Conservation (phyloP, 2,113 vertebrate genomes). For the Gambusia affinis region DNA sequence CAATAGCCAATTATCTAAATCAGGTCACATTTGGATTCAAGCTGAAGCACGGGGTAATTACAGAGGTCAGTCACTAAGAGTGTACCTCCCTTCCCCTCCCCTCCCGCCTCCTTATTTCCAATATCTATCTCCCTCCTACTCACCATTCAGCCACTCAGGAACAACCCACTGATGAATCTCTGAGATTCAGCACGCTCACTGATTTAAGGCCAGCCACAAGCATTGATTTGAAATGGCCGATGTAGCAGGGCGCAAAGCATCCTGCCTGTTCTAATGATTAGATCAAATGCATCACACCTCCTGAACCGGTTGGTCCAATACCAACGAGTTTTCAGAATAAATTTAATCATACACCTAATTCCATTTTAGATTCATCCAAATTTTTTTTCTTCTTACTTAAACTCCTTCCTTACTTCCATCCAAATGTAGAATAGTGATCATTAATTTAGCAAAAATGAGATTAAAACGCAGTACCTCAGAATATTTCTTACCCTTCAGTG, state of each 20-base stretch:
- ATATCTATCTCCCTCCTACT: slow-evolving; percentile 43
- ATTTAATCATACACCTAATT: slow-evolving; percentile 65
- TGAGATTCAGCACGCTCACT: slow-evolving; percentile 78
- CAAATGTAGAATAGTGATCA: slow-evolving; percentile 35
- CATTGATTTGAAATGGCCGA: slow-evolving; percentile 80
- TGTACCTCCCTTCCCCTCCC: slow-evolving; percentile 45
- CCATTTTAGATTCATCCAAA: slow-evolving; percentile 35
- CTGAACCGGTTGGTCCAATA: slow-evolving; percentile 48
- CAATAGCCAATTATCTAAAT: slow-evolving; percentile 79
- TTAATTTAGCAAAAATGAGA: slow-evolving; percentile 22
- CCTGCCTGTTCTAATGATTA: slow-evolving; percentile 73
- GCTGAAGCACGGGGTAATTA: slow-evolving; percentile 77
- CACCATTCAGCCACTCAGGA: slow-evolving; percentile 57
- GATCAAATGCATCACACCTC: slow-evolving; percentile 78
- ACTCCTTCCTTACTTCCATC: slow-evolving; percentile 28
- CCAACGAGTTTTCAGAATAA: slow-evolving; percentile 51
- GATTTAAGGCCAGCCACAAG: slow-evolving; percentile 77
- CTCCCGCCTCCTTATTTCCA: slow-evolving; percentile 35
- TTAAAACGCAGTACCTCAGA: neutral
- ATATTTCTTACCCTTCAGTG: neutral
- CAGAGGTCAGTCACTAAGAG: slow-evolving; percentile 73
- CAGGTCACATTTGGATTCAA: slow-evolving; percentile 79
- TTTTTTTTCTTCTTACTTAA: neutral
- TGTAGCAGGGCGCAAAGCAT: slow-evolving; percentile 61
- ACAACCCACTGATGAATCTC: slow-evolving; percentile 74